Conservation (phyloP, 2,797 vertebrate species). For the Sebastes diaconus region DNA sequence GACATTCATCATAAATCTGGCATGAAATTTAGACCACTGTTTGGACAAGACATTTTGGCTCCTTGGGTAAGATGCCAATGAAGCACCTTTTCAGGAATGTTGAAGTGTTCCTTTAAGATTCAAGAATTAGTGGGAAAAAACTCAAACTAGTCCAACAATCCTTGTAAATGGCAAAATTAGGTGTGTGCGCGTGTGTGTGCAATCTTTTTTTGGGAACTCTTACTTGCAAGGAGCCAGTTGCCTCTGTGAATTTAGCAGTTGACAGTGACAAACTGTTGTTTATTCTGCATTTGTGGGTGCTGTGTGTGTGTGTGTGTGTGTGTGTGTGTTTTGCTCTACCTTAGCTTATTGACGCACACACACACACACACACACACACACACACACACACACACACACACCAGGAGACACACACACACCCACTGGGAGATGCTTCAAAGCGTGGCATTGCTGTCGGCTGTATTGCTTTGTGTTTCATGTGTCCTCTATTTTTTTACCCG, state of each 20-base stretch:
- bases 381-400: constrained; percentile 10
- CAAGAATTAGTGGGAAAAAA: not conserved
- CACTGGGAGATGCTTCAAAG: constrained; percentile 67
- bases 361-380: constrained; percentile 1
- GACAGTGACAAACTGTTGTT: constrained; percentile 65
- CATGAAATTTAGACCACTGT: not conserved
- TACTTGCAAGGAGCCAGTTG: constrained; percentile 45
- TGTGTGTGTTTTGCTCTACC: constrained; percentile 11
- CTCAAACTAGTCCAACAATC: not conserved
- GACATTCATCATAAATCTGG: not conserved
- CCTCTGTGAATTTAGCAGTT: constrained; percentile 54
- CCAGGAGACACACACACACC: constrained; percentile 23
- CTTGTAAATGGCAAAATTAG: not conserved
- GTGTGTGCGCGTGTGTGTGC: not conserved
- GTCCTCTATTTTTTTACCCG: constrained; percentile 48
- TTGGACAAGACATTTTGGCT: not conserved
- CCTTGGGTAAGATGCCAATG: not conserved
- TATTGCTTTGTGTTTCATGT: constrained; percentile 65
- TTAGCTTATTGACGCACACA: constrained; percentile 14
- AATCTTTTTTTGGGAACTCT: constrained; percentile 32
- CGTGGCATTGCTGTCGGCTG: constrained; percentile 51
- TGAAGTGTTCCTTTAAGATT: not conserved
- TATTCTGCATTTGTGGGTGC: constrained; percentile 36
- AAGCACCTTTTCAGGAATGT: not conserved
- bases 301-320: not conserved